Evolutionary conservation across 2,113 vertebrate species (phyloP).

Genomic region (Campylomormyrus numenius): DNA sequence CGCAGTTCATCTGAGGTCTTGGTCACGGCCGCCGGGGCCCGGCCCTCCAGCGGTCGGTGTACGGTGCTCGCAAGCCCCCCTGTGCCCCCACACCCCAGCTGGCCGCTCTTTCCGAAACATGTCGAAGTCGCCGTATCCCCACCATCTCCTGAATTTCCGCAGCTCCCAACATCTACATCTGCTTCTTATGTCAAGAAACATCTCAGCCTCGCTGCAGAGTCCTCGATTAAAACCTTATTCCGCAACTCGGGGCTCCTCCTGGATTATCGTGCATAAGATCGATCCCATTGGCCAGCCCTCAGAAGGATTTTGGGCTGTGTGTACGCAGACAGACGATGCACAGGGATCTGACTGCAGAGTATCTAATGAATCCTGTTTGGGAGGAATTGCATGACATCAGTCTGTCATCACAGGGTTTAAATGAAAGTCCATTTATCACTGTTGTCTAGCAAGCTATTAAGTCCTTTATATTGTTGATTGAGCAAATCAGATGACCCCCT

Average conservation of each 20-base stretch:
- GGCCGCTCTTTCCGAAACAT: not conserved
- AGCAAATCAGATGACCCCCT: not conserved
- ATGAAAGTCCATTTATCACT: not conserved
- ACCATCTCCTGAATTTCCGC: not conserved
- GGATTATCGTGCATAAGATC: not conserved
- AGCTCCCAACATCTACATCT: not conserved
- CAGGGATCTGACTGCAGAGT: not conserved
- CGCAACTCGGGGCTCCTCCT: not conserved
- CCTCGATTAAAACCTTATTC: not conserved
- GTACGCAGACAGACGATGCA: not conserved
- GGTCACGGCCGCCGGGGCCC: constrained; percentile 51
- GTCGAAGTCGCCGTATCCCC: not conserved
- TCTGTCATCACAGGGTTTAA: not conserved
- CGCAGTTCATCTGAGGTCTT: constrained; percentile 60
- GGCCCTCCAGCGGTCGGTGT: constrained; percentile 40
- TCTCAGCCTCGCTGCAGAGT: not conserved
- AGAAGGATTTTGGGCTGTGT: not conserved
- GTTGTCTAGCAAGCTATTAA: not conserved
- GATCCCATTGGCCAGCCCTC: not conserved
- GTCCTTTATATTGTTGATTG: not conserved
- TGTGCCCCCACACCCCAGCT: not conserved
- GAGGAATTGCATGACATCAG: not conserved
- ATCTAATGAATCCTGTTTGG: not conserved
- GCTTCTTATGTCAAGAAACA: not conserved
- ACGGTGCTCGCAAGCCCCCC: not conserved